Base-by-base conservation (phyloP, 2,797 vertebrate species). In the Acestrorhynchus altus region DNA sequence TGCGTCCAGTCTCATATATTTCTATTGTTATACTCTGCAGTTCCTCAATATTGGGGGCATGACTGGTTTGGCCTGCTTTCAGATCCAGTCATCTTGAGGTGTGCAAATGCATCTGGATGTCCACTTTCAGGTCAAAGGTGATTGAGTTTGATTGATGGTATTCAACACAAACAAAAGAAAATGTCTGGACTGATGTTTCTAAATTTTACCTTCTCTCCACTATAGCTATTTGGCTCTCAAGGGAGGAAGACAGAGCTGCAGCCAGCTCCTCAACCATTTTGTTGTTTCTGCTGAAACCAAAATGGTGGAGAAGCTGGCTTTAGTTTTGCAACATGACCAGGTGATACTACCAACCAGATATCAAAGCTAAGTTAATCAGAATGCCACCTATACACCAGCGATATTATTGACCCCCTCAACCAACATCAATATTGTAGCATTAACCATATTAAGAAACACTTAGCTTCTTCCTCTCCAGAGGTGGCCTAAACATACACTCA, bases 1-100 rank as follows among this genome's bases (percentile, higher is more conserved):
- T 42, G 12, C 22, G 60, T 79, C 31, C 61, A 54, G 65, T n/a
- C 39, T 72, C 31, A 18, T 26, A 77, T 74, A 61, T 71, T 60
- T 47, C 54, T 60, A 77, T 61, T 64, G n/a, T 65, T 31, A 20
- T 54, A 51, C 60, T 40, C 15, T 60, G 7, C 54, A 28, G 22
- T 9, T n/a, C n/a, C n/a, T n/a, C n/a, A n/a, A n/a, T n/a, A n/a
- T n/a, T n/a, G 24, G 69, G 40, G 40, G n/a, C 65, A 7, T 42
- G 63, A 52, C 52, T 56, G 22, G 52, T 24, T 65, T 28, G 13
- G 13, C 68, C 18, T 56, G 24, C 24, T 72, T 18, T 64, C 57
- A 70, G 60, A 63, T 52, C 31, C 49, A 39, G 12, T 59, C 59
- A 39, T 20, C 59, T 35, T 35, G n/a, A 77, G 46, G 40, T 47